Conservation (phyloP, 2,888 invertebrate species). For the Cosmopolites sordidus region DNA sequence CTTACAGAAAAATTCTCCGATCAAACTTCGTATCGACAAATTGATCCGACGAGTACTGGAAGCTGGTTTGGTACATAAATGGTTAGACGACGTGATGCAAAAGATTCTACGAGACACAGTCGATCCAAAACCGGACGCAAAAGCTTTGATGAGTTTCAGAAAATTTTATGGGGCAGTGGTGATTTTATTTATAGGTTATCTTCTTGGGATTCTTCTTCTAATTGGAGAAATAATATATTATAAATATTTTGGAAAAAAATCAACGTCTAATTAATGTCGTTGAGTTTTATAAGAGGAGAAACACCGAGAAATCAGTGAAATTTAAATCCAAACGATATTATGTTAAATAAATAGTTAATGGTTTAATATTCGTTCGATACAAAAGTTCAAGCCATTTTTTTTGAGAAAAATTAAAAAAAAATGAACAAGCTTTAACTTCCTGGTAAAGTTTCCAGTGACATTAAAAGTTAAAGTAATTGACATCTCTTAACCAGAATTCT, state of each 20-base stretch:
- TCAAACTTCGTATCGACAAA: constrained; percentile 65
- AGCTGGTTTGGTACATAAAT: constrained; percentile 72
- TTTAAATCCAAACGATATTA: too few species aligned
- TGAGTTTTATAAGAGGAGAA: too few species aligned
- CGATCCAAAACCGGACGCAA: constrained; percentile 49
- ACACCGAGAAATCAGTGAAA: too few species aligned
- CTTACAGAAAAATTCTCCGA: constrained; percentile 75
- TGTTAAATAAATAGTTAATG: too few species aligned
- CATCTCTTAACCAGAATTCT: too few species aligned
- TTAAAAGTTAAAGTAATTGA: too few species aligned
- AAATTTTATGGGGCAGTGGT: constrained; percentile 76
- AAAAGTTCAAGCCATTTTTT: too few species aligned
- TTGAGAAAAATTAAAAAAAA: too few species aligned
- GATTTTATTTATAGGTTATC: constrained; percentile 66
- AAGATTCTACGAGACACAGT: constrained; percentile 55
- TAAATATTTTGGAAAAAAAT: constrained; percentile 57
- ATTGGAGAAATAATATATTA: constrained; percentile 64
- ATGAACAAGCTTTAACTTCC: too few species aligned
- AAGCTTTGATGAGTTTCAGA: constrained; percentile 71
- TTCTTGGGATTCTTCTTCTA: constrained; percentile 55
- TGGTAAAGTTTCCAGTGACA: too few species aligned
- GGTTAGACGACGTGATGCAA: constrained; percentile 71
- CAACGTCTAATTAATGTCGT: too few species aligned
- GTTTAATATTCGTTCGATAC: too few species aligned
- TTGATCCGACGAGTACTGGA: constrained; percentile 66